Conservation (phyloP, 2,797 vertebrate genomes). For the Podarcis siculus region DNA sequence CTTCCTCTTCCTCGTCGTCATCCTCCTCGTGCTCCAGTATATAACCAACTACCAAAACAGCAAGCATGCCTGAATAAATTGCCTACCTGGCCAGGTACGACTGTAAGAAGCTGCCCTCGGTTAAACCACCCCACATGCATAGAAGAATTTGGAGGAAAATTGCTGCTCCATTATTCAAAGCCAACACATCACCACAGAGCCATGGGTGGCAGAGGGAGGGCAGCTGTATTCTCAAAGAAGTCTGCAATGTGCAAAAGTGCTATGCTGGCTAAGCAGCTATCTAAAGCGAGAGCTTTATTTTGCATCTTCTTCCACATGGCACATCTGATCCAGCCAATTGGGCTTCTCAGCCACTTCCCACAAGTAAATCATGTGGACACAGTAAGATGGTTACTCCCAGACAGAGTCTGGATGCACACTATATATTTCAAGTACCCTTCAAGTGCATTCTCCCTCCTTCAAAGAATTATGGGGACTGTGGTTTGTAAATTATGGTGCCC, state of each 20-base stretch:
- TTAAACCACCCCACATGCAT: background rate
- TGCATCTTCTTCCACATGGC: background rate
- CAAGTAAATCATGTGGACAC: background rate
- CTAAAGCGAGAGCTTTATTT: background rate
- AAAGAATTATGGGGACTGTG: background rate
- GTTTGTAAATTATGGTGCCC: no score
- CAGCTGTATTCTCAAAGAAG: background rate
- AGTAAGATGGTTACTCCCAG: background rate
- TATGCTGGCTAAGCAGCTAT: background rate
- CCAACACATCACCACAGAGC: background rate
- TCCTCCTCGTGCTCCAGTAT: conserved; percentile 27
- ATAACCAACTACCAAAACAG: conserved; percentile 17
- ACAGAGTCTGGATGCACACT: background rate
- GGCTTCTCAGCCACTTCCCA: background rate
- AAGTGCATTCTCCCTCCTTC: background rate
- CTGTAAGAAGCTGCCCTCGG: background rate
- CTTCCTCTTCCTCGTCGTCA: background rate
- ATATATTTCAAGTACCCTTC: background rate
- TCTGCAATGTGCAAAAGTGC: background rate
- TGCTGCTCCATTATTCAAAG: background rate
- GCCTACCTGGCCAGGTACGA: no score
- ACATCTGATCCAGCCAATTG: no score
- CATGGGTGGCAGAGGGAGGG: background rate
- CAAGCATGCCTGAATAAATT: background rate
- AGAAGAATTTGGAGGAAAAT: background rate